Conservation (phyloP, 2,888 invertebrate genomes). For the Sinohyriopsis cumingii region DNA sequence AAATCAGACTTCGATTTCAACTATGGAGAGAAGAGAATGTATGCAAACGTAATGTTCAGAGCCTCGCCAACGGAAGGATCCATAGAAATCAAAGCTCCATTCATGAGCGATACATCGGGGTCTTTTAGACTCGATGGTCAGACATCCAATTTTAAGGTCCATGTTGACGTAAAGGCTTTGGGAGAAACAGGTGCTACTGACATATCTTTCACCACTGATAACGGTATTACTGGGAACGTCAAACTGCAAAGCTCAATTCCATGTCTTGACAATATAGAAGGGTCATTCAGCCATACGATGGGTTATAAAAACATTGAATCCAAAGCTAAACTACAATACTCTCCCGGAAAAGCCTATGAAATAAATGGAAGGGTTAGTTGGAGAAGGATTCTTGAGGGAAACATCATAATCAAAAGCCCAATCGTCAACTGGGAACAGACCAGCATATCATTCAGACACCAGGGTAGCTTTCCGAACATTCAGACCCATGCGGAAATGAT, state of each 20-base stretch:
- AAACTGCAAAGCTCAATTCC: too few species aligned
- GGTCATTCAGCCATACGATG: too few species aligned
- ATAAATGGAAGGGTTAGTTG: slow-evolving; percentile 12
- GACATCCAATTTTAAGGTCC: slow-evolving; percentile 1
- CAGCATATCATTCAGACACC: slow-evolving; percentile 13
- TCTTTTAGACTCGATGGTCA: slow-evolving; percentile 11
- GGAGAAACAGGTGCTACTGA: too few species aligned
- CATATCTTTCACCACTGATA: too few species aligned
- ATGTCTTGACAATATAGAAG: too few species aligned
- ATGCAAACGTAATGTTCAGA: too few species aligned
- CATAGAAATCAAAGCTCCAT: slow-evolving; percentile 6
- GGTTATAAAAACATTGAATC: not conserved
- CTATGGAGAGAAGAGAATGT: not conserved
- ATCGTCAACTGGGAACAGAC: slow-evolving; percentile 24
- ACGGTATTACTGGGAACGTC: too few species aligned
- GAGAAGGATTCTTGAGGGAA: slow-evolving; percentile 16
- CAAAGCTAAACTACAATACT: not conserved
- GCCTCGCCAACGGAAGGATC: not conserved
- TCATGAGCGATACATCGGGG: slow-evolving; percentile 8
- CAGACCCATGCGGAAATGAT: slow-evolving; percentile 18
- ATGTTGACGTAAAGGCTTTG: not conserved
- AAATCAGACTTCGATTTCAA: slow-evolving; percentile 7
- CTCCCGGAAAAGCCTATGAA: slow-evolving; percentile 6
- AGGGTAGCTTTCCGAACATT: slow-evolving; percentile 15
- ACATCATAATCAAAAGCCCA: slow-evolving; percentile 39